phyloP scores from a whole-genome alignment of 2,888 invertebrate genomes.

The Apodemia zela region DNA sequence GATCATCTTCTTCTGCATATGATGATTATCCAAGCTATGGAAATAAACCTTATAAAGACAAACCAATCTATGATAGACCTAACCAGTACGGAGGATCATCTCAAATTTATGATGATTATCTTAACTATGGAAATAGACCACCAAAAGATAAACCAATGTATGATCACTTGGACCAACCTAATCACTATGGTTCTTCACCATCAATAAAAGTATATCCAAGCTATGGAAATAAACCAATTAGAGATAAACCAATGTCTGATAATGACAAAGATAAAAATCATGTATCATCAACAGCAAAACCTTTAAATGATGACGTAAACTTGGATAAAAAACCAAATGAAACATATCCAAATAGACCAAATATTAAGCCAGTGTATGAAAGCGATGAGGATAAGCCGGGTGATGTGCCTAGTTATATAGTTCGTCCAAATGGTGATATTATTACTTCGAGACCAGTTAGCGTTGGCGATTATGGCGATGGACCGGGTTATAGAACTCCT shows the following conservation, averaged over 20 bases:
- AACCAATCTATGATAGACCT: neutral
- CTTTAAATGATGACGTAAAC: constrained; percentile 26
- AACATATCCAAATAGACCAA: constrained; percentile 37
- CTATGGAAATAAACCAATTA: constrained; percentile 18
- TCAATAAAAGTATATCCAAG: constrained; percentile 19
- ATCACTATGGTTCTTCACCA: neutral
- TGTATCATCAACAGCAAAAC: constrained; percentile 5
- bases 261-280: neutral
- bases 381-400: constrained; percentile 56
- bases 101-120: constrained; percentile 7
- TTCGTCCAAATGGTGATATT: constrained; percentile 51
- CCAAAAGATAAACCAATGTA: constrained; percentile 3
- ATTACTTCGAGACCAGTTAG: constrained; percentile 62
- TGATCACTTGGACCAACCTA: neutral
- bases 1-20: neutral
- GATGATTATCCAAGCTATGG: constrained; percentile 24
- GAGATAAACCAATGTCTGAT: neutral
- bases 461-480: constrained; percentile 50
- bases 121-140: neutral
- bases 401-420: constrained; percentile 52
- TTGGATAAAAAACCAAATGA: constrained; percentile 21
- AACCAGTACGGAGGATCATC: constrained; percentile 20
- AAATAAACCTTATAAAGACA: constrained; percentile 21
- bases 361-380: constrained; percentile 65
- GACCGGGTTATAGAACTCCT: constrained; percentile 45